Percentiles rank a stretch among this genome's conserved stretches.
Conservation (phyloP, 2,797 vertebrate genomes). For the Lagodon rhomboides region DNA sequence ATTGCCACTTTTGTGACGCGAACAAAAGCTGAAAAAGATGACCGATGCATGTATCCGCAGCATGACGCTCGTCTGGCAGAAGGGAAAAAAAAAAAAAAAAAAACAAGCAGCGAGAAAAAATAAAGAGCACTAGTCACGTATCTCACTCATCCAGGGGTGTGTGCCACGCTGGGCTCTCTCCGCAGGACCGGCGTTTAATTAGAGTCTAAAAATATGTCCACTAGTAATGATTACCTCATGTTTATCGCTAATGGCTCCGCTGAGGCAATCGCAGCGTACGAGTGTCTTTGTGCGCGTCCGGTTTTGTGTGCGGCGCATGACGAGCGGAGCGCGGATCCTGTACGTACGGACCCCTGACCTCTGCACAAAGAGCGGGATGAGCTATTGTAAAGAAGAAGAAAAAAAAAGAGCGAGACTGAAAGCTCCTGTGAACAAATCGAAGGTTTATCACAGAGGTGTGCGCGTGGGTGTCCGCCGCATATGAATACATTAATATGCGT, state of each 20-base stretch:
- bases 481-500: constrained; percentile 22
- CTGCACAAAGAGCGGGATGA: neutral
- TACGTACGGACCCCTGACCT: constrained; percentile 11
- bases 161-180: constrained; percentile 65
- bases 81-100: neutral
- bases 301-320: neutral
- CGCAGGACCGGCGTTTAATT: constrained; percentile 70
- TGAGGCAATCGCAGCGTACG: constrained; percentile 4
- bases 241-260: constrained; percentile 59
- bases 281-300: constrained; percentile 11
- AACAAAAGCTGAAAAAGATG: constrained; percentile 10
- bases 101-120: neutral
- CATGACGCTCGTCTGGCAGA: neutral
- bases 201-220: constrained; percentile 76
- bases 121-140: constrained; percentile 22
- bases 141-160: constrained; percentile 48
- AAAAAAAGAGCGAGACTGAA: neutral
- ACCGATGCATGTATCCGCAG: neutral
- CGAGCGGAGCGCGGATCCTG: neutral
- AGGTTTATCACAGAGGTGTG: neutral
- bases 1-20: neutral
- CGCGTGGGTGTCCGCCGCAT: neutral
- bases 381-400: neutral
- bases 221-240: constrained; percentile 70
- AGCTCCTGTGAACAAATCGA: neutral